Percentiles rank a stretch among this genome's conserved stretches.
These are phyloP conservation scores for Latrodectus hesperus DNA, from an alignment of 2,888 invertebrate species.

Conservation along the genomic window DNA sequence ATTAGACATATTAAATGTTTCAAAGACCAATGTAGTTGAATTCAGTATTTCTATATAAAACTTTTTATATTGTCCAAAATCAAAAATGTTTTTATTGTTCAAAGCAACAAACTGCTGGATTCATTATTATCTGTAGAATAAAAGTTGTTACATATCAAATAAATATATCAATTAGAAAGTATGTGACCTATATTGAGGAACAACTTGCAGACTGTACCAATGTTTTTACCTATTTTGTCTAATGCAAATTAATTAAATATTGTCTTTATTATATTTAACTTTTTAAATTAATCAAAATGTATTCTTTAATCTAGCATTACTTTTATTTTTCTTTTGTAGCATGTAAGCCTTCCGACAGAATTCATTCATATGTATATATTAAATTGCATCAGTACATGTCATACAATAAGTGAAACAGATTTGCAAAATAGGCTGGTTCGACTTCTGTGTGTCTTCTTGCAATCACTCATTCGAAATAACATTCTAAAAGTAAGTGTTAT, in stretches of 20 bases:
- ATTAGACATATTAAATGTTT: too few species aligned
- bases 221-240: not conserved
- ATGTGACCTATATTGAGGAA: too few species aligned
- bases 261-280: not conserved
- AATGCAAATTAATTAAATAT: not conserved
- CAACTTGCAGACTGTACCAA: too few species aligned
- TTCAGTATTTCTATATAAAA: too few species aligned
- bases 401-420: conserved; percentile 95
- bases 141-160: too few species aligned
- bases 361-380: conserved; percentile 98
- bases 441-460: conserved; percentile 96
- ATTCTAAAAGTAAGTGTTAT: conserved; percentile 95
- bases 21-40: too few species aligned
- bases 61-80: too few species aligned
- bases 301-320: too few species aligned
- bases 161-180: too few species aligned
- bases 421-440: conserved; percentile 97
- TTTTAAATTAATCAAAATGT: not conserved
- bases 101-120: too few species aligned
- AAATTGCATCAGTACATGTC: conserved; percentile 97
- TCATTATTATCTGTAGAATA: too few species aligned
- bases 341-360: conserved; percentile 94
- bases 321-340: conserved; percentile 72
- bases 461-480: conserved; percentile 96
- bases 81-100: too few species aligned